Evolutionary conservation across 2,113 vertebrate species (phyloP).

Genomic region (Hippocampus abdominalis): DNA sequence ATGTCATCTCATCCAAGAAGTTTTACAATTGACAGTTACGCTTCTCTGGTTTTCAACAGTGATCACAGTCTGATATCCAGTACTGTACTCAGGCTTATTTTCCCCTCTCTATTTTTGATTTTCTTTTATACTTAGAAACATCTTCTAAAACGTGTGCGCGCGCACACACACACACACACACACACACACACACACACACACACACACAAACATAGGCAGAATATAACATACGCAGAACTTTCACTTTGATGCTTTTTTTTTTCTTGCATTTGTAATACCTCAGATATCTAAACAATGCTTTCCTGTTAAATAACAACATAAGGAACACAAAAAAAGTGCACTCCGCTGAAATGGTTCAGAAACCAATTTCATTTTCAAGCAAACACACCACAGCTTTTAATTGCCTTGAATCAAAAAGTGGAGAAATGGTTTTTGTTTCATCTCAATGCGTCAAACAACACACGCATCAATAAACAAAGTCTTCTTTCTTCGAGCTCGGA

Average conservation of each 20-base stretch:
- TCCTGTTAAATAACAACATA: no score
- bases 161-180: no score
- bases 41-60: not conserved
- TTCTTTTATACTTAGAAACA: no score
- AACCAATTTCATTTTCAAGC: constrained; percentile 12
- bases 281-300: no score
- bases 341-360: constrained; percentile 10
- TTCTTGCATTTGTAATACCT: no score
- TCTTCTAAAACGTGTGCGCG: no score
- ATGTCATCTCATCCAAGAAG: not conserved
- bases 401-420: not conserved
- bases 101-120: not conserved
- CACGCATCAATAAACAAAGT: not conserved
- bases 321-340: no score
- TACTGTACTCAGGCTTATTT: not conserved
- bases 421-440: not conserved
- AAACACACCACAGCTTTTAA: constrained; percentile 26
- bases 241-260: no score
- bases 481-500: constrained; percentile 26
- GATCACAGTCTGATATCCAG: not conserved
- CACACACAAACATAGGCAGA: no score
- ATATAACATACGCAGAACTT: no score
- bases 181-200: no score
- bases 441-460: constrained; percentile 10
- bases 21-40: not conserved